A percentile compares a stretch with the other conserved stretches of the same genome.
These are phyloP conservation scores for mouse (Mus musculus) DNA, from an alignment of 2,113 vertebrate species.

Conservation along the genomic window GRCm39 chr5:139356501-139357000, in stretches of 20 bases:
- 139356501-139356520: not conserved
- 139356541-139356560: not conserved
- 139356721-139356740: not conserved
- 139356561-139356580: rapidly evolving
- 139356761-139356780: not conserved
- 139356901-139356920: constrained; percentile 50
- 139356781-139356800: not conserved
- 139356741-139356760: not conserved
- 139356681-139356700: not conserved
- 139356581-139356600: not conserved
- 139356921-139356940: not conserved
- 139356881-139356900: constrained; percentile 26
- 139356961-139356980: constrained; percentile 49
- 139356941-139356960: constrained; percentile 16
- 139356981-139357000: not conserved
- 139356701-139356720: not conserved
- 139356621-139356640: not conserved
- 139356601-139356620: not conserved
- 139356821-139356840: not conserved
- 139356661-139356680: not conserved
- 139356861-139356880: not conserved
- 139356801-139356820: constrained; percentile 12
- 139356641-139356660: not conserved
- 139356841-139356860: constrained; percentile 46
- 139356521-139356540: rapidly evolving